phyloP scores from a whole-genome alignment of 1,140 invertebrate species.

The Leptinotarsa undecemlineata region DNA sequence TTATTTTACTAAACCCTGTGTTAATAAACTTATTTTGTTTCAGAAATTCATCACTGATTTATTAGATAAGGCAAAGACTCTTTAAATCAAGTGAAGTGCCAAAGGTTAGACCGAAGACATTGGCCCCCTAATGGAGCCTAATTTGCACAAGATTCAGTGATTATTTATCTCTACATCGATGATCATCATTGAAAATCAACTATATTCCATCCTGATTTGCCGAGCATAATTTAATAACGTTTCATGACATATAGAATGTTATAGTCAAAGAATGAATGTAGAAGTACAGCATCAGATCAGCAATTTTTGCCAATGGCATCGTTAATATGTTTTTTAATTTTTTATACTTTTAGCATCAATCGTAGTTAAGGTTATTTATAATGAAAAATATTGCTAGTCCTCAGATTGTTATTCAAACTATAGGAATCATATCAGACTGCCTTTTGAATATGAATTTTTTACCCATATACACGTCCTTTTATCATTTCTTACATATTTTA shows the following conservation, averaged over 20 bases:
- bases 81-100: constrained; percentile 62
- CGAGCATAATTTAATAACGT: neutral
- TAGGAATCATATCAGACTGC: constrained; percentile 37
- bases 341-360: constrained; percentile 35
- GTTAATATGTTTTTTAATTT: constrained; percentile 35
- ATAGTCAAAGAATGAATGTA: constrained; percentile 1
- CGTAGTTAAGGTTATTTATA: constrained; percentile 31
- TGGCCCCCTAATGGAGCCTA: constrained; percentile 42
- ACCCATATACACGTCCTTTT: neutral
- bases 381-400: constrained; percentile 34
- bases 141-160: constrained; percentile 44
- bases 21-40: constrained; percentile 53
- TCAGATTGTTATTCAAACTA: constrained; percentile 19
- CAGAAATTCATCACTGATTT: constrained; percentile 90
- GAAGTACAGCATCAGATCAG: constrained; percentile 17
- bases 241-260: neutral
- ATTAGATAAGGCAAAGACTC: constrained; percentile 85
- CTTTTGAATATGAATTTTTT: constrained; percentile 16
- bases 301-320: constrained; percentile 33
- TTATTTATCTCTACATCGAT: constrained; percentile 40
- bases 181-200: constrained; percentile 26
- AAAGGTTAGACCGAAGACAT: constrained; percentile 47
- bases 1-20: too few relatives aligned
- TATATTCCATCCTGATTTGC: constrained; percentile 29
- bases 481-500: neutral